A percentile compares a stretch with the other conserved stretches of the same genome.
Evolutionary conservation across 2,888 invertebrate genomes (phyloP).

Genomic region (Oxytorus armatus): DNA sequence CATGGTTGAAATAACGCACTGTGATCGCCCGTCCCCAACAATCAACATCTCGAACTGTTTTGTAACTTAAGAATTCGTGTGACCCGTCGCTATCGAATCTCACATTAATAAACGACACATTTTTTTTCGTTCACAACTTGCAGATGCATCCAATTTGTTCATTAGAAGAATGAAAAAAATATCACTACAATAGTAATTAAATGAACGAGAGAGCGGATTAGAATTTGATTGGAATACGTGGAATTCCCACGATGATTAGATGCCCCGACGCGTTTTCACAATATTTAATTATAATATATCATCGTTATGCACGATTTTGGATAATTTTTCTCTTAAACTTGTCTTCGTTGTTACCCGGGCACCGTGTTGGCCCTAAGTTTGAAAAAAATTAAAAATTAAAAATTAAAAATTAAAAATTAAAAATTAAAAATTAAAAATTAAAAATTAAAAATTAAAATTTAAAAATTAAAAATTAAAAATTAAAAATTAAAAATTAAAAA

Average conservation of each 20-base stretch:
- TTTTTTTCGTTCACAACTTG: conserved; percentile 12
- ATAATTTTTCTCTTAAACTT: conserved; percentile 17
- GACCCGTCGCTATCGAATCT: conserved; percentile 44
- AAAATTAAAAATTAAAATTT: too few relatives aligned
- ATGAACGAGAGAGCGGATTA: background rate
- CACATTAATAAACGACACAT: conserved; percentile 58
- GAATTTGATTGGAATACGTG: conserved; percentile 20
- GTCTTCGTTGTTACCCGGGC: conserved; percentile 3
- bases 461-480: too few relatives aligned
- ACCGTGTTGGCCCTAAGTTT: conserved; percentile 29
- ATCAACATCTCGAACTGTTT: conserved; percentile 37
- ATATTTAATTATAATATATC: conserved; percentile 51
- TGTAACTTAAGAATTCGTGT: conserved; percentile 21
- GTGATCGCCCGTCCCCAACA: conserved; percentile 3
- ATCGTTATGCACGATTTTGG: conserved; percentile 13
- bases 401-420: too few relatives aligned
- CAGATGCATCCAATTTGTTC: conserved; percentile 13
- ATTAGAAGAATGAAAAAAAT: conserved; percentile 1
- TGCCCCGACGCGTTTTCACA: background rate
- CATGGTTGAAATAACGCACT: conserved; percentile 43
- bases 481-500: too few relatives aligned
- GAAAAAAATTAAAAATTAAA: background rate
- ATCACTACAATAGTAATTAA: background rate
- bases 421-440: too few relatives aligned
- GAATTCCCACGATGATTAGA: conserved; percentile 28